Conservation (phyloP, 2,888 invertebrate species). For the Campoplex capitator region DNA sequence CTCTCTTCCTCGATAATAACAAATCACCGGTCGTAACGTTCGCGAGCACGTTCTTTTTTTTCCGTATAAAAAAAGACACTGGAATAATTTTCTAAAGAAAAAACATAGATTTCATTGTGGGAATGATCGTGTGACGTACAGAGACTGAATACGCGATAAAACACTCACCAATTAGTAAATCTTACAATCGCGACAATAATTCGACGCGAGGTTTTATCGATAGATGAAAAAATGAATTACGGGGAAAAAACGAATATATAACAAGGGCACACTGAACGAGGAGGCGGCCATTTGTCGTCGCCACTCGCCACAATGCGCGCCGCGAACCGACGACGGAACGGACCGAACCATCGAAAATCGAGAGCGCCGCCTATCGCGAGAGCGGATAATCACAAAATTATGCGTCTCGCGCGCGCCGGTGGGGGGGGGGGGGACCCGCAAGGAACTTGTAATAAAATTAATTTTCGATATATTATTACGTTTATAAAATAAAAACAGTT, state of each 20-base stretch:
- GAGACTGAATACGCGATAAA: conserved; percentile 5
- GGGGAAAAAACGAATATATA: conserved; percentile 78
- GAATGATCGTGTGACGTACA: neutral
- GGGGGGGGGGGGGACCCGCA: no score
- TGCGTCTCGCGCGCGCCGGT: no score
- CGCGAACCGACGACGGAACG: neutral
- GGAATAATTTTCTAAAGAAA: conserved; percentile 53
- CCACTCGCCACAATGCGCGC: conserved; percentile 71
- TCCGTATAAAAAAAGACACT: conserved; percentile 58
- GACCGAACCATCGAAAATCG: neutral
- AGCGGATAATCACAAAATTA: neutral
- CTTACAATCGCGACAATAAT: conserved; percentile 66
- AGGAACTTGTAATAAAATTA: no score
- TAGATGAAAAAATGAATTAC: conserved; percentile 80
- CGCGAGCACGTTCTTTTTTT: conserved; percentile 76
- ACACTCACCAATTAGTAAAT: conserved; percentile 77
- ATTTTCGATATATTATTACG: no score
- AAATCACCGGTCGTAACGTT: conserved; percentile 80
- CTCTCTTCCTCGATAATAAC: conserved; percentile 70
- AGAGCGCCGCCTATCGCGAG: neutral
- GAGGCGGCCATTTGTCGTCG: conserved; percentile 76
- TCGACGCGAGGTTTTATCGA: conserved; percentile 74
- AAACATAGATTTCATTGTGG: conserved; percentile 15
- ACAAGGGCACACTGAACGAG: conserved; percentile 78
- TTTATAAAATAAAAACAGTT: no score